Base-by-base conservation (phyloP, 92 coral and sea anemone genomes). In the Epizoanthus illoricatus region DNA sequence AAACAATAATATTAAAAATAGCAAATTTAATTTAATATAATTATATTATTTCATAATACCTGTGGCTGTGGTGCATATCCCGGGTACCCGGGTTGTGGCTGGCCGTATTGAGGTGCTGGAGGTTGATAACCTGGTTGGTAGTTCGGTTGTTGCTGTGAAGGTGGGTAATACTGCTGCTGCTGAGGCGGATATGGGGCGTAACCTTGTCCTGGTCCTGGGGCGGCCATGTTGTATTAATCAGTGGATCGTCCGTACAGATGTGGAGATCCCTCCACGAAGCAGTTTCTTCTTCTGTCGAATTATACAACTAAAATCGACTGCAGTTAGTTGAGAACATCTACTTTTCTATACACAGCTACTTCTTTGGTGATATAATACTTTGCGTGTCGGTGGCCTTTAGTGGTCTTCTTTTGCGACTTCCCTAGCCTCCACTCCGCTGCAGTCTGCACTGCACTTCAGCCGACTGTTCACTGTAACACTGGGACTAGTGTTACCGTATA, bases 41-140 rank as follows among this genome's bases (percentile, higher is more conserved):
- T 42, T 66, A 28, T 66, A 28, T 24, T 16, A 66, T 23, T 65
- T 21, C 36, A 28, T 41, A 66, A 15, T 66, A 68, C 52, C 73
- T 33, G 52, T 15, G 73, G 73, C 73, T 33, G 52, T 15, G 73
- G 73, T 43, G n/a, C 73, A 39, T 68, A 68, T 68, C 73, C 73
- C 49, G 42, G 36, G 13, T 66, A 66, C 33, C 71, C 73, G 17
- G n/a, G 40, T 13, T 68, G 73, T 18, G 73, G 73, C n/a, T 68
- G 73, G 4, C 73, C 73, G 42, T 68, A 68, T 7, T 68, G 73
- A 43, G 73, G 49, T 15, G 73, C 39, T 3, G 52, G 45, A 39
- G 71, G 71, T 15, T 15, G 73, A 68, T 68, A 52, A 52, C 56
- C 72, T 5, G 72, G 72, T 9, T 68, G 72, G 5, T 68, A 43